A percentile compares a stretch with the other conserved stretches of the same genome.
phyloP scores from a whole-genome alignment of 2,113 vertebrate genomes.

The Trichomycterus rosablanca region DNA sequence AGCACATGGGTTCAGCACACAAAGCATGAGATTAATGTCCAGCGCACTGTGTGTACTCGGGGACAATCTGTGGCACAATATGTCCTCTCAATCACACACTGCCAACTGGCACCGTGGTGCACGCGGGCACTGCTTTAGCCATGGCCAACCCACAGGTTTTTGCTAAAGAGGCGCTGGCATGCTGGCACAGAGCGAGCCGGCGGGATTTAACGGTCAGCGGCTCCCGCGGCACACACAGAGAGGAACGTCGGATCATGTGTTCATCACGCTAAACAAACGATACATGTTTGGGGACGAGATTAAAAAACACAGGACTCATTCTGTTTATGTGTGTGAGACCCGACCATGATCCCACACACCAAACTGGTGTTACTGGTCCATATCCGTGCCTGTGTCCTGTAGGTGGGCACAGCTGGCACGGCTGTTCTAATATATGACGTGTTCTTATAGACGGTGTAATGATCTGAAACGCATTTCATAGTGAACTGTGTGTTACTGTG shows the following conservation, averaged over 20 bases:
- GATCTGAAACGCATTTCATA: constrained; percentile 27
- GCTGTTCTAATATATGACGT: too few species aligned
- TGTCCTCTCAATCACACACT: constrained; percentile 25
- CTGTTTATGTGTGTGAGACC: too few species aligned
- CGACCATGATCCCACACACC: too few species aligned
- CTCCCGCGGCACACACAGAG: not conserved
- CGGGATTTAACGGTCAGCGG: constrained; percentile 22
- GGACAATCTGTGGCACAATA: constrained; percentile 43
- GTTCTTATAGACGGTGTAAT: constrained; percentile 19
- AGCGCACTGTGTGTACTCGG: constrained; percentile 34
- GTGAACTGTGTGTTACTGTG: constrained; percentile 36
- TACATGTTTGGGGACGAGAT: not conserved
- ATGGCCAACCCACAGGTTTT: constrained; percentile 28
- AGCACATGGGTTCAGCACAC: not conserved
- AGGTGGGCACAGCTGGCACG: too few species aligned
- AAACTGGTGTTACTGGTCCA: too few species aligned
- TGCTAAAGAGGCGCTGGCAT: constrained; percentile 43
- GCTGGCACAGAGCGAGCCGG: constrained; percentile 32
- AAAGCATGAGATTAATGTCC: constrained; percentile 43
- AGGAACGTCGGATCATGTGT: too few species aligned
- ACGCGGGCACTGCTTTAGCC: constrained; percentile 18
- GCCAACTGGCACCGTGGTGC: constrained; percentile 44
- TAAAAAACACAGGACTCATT: too few species aligned
- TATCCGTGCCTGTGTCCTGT: too few species aligned
- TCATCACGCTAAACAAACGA: constrained; percentile 15